Evolutionary conservation across 2,888 invertebrate species (phyloP).

Genomic region (Chouioia cunea): DNA sequence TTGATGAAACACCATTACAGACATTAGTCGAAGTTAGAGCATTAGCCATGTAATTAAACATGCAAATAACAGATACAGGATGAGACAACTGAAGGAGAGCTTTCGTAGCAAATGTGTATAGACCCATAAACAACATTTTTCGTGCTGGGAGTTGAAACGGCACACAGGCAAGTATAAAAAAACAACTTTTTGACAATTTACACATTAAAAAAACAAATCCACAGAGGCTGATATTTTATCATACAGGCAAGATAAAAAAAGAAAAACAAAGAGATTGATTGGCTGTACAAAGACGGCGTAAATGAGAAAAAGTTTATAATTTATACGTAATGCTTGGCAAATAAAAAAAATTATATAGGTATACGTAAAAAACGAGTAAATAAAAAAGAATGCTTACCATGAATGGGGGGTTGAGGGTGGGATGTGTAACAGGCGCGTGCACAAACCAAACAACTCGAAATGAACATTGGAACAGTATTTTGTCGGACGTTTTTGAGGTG

Average conservation of each 20-base stretch:
- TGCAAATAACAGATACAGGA: constrained; percentile 56
- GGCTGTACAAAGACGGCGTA: constrained; percentile 15
- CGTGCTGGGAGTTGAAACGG: constrained; percentile 37
- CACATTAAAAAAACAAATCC: constrained; percentile 5
- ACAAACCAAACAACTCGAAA: constrained; percentile 70
- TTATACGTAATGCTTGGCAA: constrained; percentile 11
- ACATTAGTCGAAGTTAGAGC: constrained; percentile 61
- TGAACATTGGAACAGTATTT: constrained; percentile 66
- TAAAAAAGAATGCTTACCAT: constrained; percentile 69
- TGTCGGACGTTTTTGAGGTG: constrained; percentile 56
- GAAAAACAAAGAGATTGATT: neutral
- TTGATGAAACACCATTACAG: constrained; percentile 27
- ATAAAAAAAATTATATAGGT: constrained; percentile 8
- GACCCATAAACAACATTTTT: constrained; percentile 20
- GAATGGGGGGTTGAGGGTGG: constrained; percentile 68
- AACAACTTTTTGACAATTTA: neutral
- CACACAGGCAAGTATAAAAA: constrained; percentile 14
- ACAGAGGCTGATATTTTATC: constrained; percentile 9
- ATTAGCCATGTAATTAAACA: constrained; percentile 57
- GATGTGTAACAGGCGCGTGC: constrained; percentile 69
- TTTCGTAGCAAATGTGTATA: constrained; percentile 12
- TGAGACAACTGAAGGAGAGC: constrained; percentile 16
- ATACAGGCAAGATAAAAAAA: too few relatives aligned
- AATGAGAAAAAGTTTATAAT: constrained; percentile 10
- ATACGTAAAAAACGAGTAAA: constrained; percentile 52